Percentiles rank a stretch among this genome's conserved stretches.
phyloP scores from a whole-genome alignment of 2,888 invertebrate genomes.

The Heteromyza rotundicornis region DNA sequence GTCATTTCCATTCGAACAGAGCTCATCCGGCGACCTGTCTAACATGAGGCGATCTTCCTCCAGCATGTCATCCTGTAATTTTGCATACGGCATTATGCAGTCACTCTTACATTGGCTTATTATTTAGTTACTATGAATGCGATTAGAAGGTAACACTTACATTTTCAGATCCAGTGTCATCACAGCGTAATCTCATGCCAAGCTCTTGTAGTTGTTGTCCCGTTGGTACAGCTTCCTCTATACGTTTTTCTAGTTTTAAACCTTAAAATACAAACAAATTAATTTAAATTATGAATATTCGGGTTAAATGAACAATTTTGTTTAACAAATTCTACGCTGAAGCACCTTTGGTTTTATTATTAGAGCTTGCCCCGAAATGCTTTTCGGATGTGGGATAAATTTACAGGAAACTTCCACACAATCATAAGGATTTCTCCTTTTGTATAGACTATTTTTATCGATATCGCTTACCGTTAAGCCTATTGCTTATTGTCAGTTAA shows the following conservation, averaged over 20 bases:
- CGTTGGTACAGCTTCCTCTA: slow-evolving; percentile 75
- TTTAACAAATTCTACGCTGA: too few species aligned
- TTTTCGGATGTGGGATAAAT: too few species aligned
- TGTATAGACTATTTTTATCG: too few species aligned
- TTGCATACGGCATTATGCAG: background rate
- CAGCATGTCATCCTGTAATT: slow-evolving; percentile 68
- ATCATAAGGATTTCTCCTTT: too few species aligned
- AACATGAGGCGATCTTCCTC: slow-evolving; percentile 77
- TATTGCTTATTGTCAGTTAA: too few species aligned
- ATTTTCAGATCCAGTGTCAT: slow-evolving; percentile 67
- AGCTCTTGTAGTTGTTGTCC: slow-evolving; percentile 72
- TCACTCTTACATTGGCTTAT: too few species aligned
- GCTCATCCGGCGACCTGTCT: slow-evolving; percentile 76
- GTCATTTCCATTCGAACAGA: slow-evolving; percentile 60
- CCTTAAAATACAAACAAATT: slow-evolving; percentile 42
- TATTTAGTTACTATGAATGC: slow-evolving; percentile 1
- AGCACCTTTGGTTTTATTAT: too few species aligned
- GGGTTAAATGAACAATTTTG: too few species aligned
- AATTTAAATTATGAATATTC: too few species aligned
- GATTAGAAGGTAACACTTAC: slow-evolving; percentile 46
- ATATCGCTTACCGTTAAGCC: too few species aligned
- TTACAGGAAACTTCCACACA: too few species aligned
- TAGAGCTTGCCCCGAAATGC: too few species aligned
- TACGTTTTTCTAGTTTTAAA: slow-evolving; percentile 68
- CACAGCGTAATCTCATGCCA: slow-evolving; percentile 65